phyloP scores from a whole-genome alignment of 2,113 vertebrate species.

The Abramis brama region DNA sequence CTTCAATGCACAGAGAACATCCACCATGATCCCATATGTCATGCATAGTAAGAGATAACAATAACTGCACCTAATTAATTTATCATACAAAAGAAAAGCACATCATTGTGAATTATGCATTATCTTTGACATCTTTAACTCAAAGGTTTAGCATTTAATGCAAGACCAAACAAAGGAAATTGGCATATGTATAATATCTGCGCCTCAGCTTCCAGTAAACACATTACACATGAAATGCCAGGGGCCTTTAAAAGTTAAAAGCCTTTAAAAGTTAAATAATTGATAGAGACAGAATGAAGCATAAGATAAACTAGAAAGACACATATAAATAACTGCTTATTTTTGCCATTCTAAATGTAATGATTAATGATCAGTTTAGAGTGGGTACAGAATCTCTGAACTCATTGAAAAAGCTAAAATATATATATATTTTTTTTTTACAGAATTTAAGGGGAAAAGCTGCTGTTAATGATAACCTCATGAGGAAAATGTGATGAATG shows the following conservation, averaged over 20 bases:
- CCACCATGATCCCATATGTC: slow-evolving; percentile 24
- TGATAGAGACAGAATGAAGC: background rate
- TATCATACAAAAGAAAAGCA: background rate
- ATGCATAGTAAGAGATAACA: background rate
- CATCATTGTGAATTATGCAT: background rate
- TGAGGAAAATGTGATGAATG: background rate
- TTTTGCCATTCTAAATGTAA: background rate
- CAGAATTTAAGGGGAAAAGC: background rate
- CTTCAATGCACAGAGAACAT: slow-evolving; percentile 34
- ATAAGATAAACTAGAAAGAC: background rate
- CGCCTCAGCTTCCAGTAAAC: background rate
- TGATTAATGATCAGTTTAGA: background rate
- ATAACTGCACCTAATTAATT: background rate
- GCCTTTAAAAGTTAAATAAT: background rate
- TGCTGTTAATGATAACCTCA: background rate
- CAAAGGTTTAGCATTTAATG: background rate
- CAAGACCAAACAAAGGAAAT: background rate
- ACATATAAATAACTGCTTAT: background rate
- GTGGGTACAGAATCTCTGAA: background rate
- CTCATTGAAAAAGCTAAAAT: background rate
- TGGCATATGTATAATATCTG: background rate
- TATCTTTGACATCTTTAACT: background rate
- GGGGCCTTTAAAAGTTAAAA: background rate
- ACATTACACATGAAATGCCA: background rate
- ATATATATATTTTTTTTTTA: no score